Conservation (phyloP, 2,888 invertebrate genomes). For the Thumatha senex region DNA sequence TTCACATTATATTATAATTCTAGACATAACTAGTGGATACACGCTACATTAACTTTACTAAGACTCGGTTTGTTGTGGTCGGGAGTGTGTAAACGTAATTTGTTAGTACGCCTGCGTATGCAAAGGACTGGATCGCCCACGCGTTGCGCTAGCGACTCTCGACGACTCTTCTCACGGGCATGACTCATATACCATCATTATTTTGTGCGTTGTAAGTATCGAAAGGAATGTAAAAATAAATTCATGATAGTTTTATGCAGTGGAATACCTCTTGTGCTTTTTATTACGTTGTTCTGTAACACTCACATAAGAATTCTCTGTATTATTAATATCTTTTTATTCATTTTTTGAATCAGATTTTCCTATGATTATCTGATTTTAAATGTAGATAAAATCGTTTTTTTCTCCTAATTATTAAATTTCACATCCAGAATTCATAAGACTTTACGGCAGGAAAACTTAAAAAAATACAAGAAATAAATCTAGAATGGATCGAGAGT, state of each 20-base stretch:
- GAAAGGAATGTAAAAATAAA: slow-evolving; percentile 22
- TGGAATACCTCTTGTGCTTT: background rate
- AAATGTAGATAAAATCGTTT: too few species aligned
- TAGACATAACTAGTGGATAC: slow-evolving; percentile 18
- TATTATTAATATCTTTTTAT: too few species aligned
- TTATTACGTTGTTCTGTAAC: background rate
- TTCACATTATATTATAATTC: slow-evolving; percentile 31
- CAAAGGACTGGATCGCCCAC: slow-evolving; percentile 68
- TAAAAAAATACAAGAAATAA: too few species aligned
- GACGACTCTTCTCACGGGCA: slow-evolving; percentile 56
- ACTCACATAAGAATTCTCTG: background rate
- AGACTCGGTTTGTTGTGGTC: slow-evolving; percentile 35
- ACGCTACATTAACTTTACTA: slow-evolving; percentile 32
- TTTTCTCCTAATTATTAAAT: too few species aligned
- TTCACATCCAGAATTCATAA: too few species aligned
- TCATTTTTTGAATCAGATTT: too few species aligned
- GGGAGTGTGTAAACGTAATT: slow-evolving; percentile 67
- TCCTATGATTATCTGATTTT: too few species aligned
- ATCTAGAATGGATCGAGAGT: too few species aligned
- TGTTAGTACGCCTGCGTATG: slow-evolving; percentile 60
- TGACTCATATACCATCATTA: slow-evolving; percentile 65
- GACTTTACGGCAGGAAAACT: too few species aligned
- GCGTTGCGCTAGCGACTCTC: slow-evolving; percentile 38
- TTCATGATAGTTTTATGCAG: slow-evolving; percentile 4
- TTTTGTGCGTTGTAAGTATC: slow-evolving; percentile 45